Evolutionary conservation across 2,797 vertebrate species (phyloP).

Genomic region (Mus spretus): DNA sequence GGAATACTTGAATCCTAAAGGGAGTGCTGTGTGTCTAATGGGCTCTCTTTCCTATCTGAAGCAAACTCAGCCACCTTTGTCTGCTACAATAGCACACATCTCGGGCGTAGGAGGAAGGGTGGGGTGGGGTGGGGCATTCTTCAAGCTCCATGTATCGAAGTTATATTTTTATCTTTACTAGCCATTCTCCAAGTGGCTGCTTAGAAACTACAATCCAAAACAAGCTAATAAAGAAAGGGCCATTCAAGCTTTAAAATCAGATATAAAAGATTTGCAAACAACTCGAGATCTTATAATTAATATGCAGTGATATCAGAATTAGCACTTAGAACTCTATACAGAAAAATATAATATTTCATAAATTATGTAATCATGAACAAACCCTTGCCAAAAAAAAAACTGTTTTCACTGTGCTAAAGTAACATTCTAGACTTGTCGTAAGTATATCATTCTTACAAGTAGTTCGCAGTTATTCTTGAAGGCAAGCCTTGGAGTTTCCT

Average conservation of each 20-base stretch:
- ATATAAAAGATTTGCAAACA: conserved; percentile 89
- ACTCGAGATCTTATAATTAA: conserved; percentile 87
- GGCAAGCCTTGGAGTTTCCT: conserved; percentile 99
- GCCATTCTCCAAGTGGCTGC: conserved; percentile 76
- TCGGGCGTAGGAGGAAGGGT: conserved; percentile 71
- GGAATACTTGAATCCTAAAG: conserved; percentile 83
- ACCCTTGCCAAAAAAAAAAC: conserved; percentile 85
- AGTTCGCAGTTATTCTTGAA: conserved; percentile 99
- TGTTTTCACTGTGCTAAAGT: conserved; percentile 93
- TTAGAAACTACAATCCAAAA: conserved; percentile 76
- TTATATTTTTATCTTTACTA: conserved; percentile 81
- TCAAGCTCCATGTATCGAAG: conserved; percentile 73
- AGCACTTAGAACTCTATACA: conserved; percentile 90
- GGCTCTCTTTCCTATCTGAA: conserved; percentile 75
- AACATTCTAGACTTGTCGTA: conserved; percentile 95
- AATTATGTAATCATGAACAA: conserved; percentile 91
- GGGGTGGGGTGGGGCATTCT: conserved; percentile 35
- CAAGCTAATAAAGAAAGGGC: conserved; percentile 86
- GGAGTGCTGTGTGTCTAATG: conserved; percentile 80
- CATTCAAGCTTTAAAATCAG: conserved; percentile 87
- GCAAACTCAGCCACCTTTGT: conserved; percentile 13
- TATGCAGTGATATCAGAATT: conserved; percentile 89
- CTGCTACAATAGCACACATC: conserved; percentile 71
- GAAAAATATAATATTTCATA: conserved; percentile 89
- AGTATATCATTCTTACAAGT: conserved; percentile 99